A percentile compares a stretch with the other conserved stretches of the same genome.
Conservation (phyloP, 2,797 vertebrate species). For the Megaceryle alcyon region DNA sequence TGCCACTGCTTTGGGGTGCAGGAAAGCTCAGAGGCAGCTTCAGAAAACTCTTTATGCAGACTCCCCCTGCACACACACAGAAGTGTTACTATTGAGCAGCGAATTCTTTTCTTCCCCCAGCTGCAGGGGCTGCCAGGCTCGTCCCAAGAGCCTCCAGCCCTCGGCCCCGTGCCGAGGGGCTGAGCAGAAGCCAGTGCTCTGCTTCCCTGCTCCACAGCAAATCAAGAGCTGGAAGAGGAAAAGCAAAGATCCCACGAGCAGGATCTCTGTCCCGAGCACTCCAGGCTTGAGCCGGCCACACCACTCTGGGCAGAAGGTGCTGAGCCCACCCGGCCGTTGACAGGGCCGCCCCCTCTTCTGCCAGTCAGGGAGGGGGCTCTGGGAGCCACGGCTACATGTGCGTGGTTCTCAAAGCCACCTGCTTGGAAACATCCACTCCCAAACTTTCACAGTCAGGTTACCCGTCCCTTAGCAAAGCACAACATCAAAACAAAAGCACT, state of each 20-base stretch:
- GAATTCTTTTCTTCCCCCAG: not conserved
- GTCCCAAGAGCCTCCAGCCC: not conserved
- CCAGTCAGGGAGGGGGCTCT: not conserved
- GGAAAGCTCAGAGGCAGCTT: not conserved
- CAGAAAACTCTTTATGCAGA: not conserved
- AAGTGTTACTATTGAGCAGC: not conserved
- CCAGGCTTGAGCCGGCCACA: rapidly evolving
- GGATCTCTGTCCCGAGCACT: not conserved
- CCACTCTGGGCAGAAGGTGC: not conserved
- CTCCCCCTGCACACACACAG: not conserved
- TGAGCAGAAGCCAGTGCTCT: not conserved
- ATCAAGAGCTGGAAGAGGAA: not conserved
- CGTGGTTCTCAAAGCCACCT: not conserved
- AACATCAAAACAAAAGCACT: not conserved
- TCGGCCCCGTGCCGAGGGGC: not conserved
- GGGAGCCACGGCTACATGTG: rapidly evolving
- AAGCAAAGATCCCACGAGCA: rapidly evolving
- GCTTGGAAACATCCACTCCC: not conserved
- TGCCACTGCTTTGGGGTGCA: not conserved
- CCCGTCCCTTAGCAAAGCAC: not conserved
- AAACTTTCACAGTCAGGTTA: not conserved
- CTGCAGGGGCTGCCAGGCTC: not conserved
- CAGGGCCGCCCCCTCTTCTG: not conserved
- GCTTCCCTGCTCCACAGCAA: not conserved
- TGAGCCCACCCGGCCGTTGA: not conserved